Evolutionary conservation across 2,888 invertebrate genomes (phyloP).

Genomic region (Girardia tigrina): DNA sequence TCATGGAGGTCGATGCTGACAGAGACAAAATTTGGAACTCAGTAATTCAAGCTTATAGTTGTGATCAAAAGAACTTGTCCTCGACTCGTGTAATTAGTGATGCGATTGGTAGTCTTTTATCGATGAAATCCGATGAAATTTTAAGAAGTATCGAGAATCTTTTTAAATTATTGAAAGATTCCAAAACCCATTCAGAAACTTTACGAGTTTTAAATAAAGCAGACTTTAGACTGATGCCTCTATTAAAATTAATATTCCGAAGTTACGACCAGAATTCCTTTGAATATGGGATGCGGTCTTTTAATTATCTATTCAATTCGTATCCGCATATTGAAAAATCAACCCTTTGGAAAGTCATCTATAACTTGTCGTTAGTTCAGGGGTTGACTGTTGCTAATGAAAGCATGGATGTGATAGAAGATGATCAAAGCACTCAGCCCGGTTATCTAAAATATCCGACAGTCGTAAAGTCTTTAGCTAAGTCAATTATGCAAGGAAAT

Average conservation of each 20-base stretch:
- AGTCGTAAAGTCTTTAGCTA: not conserved
- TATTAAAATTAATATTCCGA: not conserved
- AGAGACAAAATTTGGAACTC: not conserved
- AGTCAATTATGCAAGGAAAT: not conserved
- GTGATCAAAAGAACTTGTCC: not conserved
- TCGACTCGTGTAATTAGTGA: not conserved
- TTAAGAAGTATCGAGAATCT: not conserved
- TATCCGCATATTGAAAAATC: constrained; percentile 14
- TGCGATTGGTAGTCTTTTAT: not conserved
- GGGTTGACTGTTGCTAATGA: not conserved
- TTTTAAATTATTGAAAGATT: not conserved
- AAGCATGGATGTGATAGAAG: not conserved
- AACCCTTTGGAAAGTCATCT: constrained; percentile 1
- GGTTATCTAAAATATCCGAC: not conserved
- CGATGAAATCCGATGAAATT: not conserved
- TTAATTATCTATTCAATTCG: not conserved
- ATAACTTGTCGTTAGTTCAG: constrained; percentile 8
- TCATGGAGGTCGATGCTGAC: not conserved
- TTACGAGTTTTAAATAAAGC: not conserved
- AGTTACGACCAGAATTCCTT: not conserved
- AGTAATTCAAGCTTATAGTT: not conserved
- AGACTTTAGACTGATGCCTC: not conserved
- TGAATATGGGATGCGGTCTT: not conserved
- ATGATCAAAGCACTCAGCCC: not conserved
- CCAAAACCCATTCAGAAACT: constrained; percentile 13